Evolutionary conservation across 2,797 vertebrate genomes (phyloP).

Genomic region (Sebastes miniatus): DNA sequence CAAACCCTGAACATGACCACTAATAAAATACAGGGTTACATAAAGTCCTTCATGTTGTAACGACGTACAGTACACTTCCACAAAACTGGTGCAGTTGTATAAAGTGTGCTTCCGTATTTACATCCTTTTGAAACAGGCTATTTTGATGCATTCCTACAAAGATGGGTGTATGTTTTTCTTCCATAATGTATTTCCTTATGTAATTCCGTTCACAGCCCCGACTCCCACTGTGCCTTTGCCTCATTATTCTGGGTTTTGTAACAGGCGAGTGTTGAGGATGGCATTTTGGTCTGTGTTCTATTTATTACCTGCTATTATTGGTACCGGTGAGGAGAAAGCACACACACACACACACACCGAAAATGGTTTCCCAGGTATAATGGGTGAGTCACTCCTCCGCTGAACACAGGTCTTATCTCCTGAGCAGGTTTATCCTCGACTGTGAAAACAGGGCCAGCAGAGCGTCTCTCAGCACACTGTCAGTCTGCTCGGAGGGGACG

Average conservation of each 20-base stretch:
- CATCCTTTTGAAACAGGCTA: background rate
- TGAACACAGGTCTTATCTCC: conserved; percentile 66
- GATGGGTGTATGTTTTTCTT: background rate
- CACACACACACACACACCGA: background rate
- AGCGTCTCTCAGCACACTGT: conserved; percentile 33
- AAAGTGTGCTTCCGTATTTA: conserved; percentile 11
- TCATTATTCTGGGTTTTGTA: conserved; percentile 63
- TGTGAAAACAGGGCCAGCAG: conserved; percentile 41
- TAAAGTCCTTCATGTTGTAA: background rate
- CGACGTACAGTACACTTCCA: background rate
- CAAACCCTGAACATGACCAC: background rate
- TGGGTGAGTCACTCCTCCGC: conserved; percentile 73
- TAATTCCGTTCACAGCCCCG: conserved; percentile 15
- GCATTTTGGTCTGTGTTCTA: conserved; percentile 69
- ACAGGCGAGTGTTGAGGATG: conserved; percentile 49
- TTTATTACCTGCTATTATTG: conserved; percentile 79
- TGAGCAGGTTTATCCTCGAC: conserved; percentile 67
- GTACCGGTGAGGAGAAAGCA: conserved; percentile 28
- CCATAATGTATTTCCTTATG: background rate
- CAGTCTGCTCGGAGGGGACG: conserved; percentile 30
- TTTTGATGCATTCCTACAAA: background rate
- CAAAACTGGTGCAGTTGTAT: background rate
- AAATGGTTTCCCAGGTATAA: conserved; percentile 62
- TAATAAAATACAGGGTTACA: background rate
- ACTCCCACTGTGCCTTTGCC: conserved; percentile 28